Evolutionary conservation across 2,888 invertebrate genomes (phyloP).

Genomic region (Lasioglossum calceatum): DNA sequence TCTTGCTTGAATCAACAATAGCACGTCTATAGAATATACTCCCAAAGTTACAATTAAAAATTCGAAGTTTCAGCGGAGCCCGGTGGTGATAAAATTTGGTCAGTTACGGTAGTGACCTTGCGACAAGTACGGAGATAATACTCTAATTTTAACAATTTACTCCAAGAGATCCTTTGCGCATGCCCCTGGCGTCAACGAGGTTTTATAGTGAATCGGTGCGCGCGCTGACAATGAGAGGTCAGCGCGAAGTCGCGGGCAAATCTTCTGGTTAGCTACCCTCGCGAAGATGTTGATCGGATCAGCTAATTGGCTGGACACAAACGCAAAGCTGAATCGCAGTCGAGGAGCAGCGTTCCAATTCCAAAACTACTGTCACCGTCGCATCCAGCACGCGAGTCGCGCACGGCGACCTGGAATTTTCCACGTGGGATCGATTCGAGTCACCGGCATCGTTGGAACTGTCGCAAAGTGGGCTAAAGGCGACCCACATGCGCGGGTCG

Average conservation of each 20-base stretch:
- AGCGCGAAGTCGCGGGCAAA: not conserved
- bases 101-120: too few species aligned
- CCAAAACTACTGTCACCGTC: conserved; percentile 42
- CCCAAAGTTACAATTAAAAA: too few species aligned
- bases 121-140: too few species aligned
- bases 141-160: too few species aligned
- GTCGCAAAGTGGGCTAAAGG: conserved; percentile 75
- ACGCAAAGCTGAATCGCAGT: not conserved
- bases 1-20: too few species aligned
- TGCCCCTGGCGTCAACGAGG: not conserved
- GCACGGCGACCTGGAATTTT: conserved; percentile 68
- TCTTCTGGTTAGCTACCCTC: not conserved
- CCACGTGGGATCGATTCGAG: conserved; percentile 68
- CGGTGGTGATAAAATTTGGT: too few species aligned
- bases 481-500: conserved; percentile 76
- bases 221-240: not conserved
- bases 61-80: too few species aligned
- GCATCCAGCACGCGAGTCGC: conserved; percentile 40
- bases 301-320: not conserved
- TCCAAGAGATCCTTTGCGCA: not conserved
- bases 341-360: conserved; percentile 29
- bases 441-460: conserved; percentile 54
- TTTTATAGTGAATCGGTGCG: not conserved
- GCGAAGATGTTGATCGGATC: not conserved
- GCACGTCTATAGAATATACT: too few species aligned